These are phyloP conservation scores for Typhlichthys eigenmanni DNA, from an alignment of 2,797 vertebrate genomes.

Conservation along the genomic window DNA sequence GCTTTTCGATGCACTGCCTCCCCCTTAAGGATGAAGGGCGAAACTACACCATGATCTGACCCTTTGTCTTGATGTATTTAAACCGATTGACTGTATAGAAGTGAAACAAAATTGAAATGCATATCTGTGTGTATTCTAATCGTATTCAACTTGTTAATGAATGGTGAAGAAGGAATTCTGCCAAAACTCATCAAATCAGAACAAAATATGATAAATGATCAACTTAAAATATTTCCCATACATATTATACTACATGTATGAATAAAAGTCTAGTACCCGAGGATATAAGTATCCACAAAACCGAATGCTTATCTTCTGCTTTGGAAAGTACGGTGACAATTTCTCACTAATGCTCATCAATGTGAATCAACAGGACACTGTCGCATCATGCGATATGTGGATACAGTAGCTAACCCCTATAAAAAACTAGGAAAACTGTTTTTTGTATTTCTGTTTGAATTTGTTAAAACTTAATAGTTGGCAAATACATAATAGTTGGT, in stretches of 20 bases:
- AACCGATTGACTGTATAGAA: too few species aligned
- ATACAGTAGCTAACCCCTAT: slow-evolving; percentile 1
- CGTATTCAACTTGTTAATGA: too few species aligned
- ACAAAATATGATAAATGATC: too few species aligned
- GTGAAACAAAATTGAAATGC: too few species aligned
- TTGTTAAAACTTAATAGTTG: neutral
- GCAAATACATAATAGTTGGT: neutral
- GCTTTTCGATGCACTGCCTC: neutral
- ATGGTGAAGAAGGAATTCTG: too few species aligned
- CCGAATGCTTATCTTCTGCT: too few species aligned
- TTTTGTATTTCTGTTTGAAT: slow-evolving; percentile 3
- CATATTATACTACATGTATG: too few species aligned
- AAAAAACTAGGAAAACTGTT: slow-evolving; percentile 5
- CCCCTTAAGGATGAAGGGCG: neutral
- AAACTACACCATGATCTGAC: neutral
- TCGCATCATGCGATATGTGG: neutral
- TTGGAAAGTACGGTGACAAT: neutral
- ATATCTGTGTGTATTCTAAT: too few species aligned
- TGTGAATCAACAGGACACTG: neutral
- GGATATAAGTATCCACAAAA: neutral
- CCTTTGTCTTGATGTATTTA: neutral
- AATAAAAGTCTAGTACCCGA: too few species aligned
- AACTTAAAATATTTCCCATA: too few species aligned
- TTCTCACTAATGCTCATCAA: neutral
- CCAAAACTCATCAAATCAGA: too few species aligned